phyloP scores from a whole-genome alignment of 2,113 vertebrate genomes.

The Macquaria australasica region DNA sequence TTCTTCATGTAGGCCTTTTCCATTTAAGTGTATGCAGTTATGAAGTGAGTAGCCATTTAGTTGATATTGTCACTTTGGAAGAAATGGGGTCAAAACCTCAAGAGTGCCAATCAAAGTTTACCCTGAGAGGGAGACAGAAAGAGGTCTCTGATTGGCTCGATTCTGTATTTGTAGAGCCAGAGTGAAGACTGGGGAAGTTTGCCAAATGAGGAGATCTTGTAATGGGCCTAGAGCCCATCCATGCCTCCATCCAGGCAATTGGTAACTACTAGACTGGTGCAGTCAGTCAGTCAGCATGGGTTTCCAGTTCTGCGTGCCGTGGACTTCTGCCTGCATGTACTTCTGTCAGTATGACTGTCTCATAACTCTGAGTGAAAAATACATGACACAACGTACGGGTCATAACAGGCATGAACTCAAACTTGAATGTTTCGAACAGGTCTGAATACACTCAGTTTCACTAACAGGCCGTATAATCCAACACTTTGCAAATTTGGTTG shows the following conservation, averaged over 20 bases:
- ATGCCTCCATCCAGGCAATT: slow-evolving; percentile 82
- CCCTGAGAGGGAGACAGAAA: neutral
- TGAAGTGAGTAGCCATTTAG: neutral
- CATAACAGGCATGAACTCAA: slow-evolving; percentile 46
- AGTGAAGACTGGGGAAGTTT: slow-evolving; percentile 98
- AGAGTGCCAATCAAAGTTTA: neutral
- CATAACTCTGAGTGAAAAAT: slow-evolving; percentile 46
- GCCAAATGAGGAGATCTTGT: slow-evolving; percentile 95
- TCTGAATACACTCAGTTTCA: slow-evolving; percentile 31
- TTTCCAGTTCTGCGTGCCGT: slow-evolving; percentile 81
- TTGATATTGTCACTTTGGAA: slow-evolving; percentile 5
- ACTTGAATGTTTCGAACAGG: slow-evolving; percentile 4
- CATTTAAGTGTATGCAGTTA: neutral
- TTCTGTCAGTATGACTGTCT: slow-evolving; percentile 77
- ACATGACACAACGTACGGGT: slow-evolving; percentile 50
- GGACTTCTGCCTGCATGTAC: slow-evolving; percentile 61
- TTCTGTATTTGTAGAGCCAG: slow-evolving; percentile 95
- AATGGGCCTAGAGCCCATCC: slow-evolving; percentile 85
- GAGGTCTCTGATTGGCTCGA: slow-evolving; percentile 80
- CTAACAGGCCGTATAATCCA: slow-evolving; percentile 33
- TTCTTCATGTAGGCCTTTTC: slow-evolving; percentile 7
- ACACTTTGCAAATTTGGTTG: neutral
- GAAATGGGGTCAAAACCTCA: slow-evolving; percentile 22
- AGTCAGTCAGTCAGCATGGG: slow-evolving; percentile 91
- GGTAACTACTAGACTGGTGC: slow-evolving; percentile 92